Evolutionary conservation across 2,888 invertebrate genomes (phyloP), one percentile per base, ranked within the genome.

Genomic region (Ormyrus thymus): DNA sequence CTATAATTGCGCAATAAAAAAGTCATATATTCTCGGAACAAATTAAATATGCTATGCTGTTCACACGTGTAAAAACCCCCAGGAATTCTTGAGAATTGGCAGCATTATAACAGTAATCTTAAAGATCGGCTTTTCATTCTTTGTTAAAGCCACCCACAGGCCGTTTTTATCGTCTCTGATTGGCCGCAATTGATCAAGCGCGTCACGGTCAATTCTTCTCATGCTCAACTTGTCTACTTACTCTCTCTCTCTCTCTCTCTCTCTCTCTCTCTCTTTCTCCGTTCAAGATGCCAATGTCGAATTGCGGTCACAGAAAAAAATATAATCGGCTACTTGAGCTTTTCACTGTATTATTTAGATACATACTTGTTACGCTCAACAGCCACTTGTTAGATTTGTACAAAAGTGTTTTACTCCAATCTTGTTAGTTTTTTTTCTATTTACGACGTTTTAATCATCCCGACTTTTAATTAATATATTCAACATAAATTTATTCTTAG

Each of bases 151-250:
- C 87, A 86, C 86, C 86, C 85, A 85, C 86, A 81, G 83, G 75
- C 82, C 83, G 84, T 82, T 84, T 81, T 84, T 83, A 84, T 85
- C 84, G 82, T 79, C 84, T 82, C 84, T 85, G 86, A 87, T 88
- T 88, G 87, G 83, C 85, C 85, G 85, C 86, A 87, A 86, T 87
- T 87, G 86, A 86, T 83, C 83, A 81, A 81, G 81, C 82, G 81
- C 84, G 83, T 83, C 81, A 83, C 75, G 84, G 84, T 83, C 84
- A 83, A 83, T 75, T 70, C 75, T 75, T 75, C 75, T 50, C 75
- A 73, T 62, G 65, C 65, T 56, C 53, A 59, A 65, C 48, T 56
- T 59, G 77, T 56, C 74, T 53, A 55, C 62, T 53, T 13, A 43
- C 45, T 71, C 51, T 13, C 8, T 61, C 45, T 76, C 53, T 29